Evolutionary conservation across 2,113 vertebrate species (phyloP).

Genomic region (Datnioides undecimradiatus): DNA sequence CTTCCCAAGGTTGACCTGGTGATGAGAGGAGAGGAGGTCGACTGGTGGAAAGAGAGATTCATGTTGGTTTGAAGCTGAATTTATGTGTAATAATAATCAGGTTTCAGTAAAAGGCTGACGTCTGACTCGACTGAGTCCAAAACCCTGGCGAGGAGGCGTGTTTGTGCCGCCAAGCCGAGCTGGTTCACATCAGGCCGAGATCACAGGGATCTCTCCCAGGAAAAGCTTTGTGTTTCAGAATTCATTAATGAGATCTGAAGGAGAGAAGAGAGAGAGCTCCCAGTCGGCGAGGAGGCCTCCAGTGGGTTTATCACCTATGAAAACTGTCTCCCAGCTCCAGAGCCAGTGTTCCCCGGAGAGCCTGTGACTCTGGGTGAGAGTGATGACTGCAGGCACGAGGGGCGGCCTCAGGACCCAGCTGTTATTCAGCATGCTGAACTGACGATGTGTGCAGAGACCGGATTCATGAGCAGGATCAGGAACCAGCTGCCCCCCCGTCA

Average conservation of each 20-base stretch:
- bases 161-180: background rate
- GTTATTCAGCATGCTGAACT: constrained; percentile 16
- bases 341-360: background rate
- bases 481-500: too few species aligned
- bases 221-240: constrained; percentile 53
- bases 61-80: background rate
- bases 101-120: background rate
- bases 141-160: background rate
- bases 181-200: constrained; percentile 36
- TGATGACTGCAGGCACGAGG: constrained; percentile 7
- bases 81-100: too few species aligned
- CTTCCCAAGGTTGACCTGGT: constrained; percentile 37
- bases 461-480: background rate
- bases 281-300: too few species aligned
- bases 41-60: background rate
- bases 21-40: background rate
- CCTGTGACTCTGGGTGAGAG: constrained; percentile 21
- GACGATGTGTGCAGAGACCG: constrained; percentile 15
- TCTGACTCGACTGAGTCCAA: too few species aligned
- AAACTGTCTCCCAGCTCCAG: constrained; percentile 14
- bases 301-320: background rate
- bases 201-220: constrained; percentile 44
- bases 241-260: constrained; percentile 45
- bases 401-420: constrained; percentile 34
- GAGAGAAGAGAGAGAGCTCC: background rate